A percentile compares a stretch with the other conserved stretches of the same genome.
Evolutionary conservation across 2,797 vertebrate genomes (phyloP).

Genomic region (Myotis daubentonii): DNA sequence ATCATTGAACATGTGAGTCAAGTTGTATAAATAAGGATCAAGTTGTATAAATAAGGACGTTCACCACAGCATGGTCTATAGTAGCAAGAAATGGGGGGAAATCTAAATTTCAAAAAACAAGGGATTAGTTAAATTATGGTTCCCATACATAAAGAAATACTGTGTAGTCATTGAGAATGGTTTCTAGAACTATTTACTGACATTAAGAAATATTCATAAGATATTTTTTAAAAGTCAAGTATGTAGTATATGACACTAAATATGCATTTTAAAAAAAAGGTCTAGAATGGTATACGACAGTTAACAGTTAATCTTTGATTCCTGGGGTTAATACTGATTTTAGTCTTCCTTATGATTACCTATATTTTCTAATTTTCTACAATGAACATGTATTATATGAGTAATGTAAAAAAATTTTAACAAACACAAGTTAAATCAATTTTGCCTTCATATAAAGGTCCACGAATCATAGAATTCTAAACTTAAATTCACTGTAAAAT

Average conservation of each 20-base stretch:
- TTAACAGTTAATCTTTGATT: neutral
- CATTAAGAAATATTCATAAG: neutral
- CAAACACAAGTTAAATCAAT: conserved; percentile 22
- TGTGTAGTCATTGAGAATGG: neutral
- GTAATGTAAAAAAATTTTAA: neutral
- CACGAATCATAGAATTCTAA: conserved; percentile 45
- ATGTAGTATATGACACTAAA: neutral
- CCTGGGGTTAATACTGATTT: neutral
- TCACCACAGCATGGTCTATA: neutral
- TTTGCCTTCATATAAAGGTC: conserved; percentile 1
- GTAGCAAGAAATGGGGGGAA: neutral
- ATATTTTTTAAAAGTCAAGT: neutral
- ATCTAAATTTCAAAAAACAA: conserved; percentile 19
- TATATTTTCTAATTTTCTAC: conserved; percentile 14
- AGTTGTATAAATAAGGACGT: neutral
- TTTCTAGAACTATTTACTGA: conserved; percentile 36
- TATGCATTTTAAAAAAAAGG: neutral
- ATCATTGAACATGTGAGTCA: neutral
- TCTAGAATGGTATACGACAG: neutral
- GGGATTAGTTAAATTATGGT: conserved; percentile 5
- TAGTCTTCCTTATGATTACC: conserved; percentile 31
- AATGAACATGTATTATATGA: conserved; percentile 17
- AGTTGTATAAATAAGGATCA: neutral
- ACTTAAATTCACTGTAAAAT: conserved; percentile 12
- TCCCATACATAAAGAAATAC: neutral